phyloP scores from a whole-genome alignment of 1,140 invertebrate genomes.

The Solen grandis region DNA sequence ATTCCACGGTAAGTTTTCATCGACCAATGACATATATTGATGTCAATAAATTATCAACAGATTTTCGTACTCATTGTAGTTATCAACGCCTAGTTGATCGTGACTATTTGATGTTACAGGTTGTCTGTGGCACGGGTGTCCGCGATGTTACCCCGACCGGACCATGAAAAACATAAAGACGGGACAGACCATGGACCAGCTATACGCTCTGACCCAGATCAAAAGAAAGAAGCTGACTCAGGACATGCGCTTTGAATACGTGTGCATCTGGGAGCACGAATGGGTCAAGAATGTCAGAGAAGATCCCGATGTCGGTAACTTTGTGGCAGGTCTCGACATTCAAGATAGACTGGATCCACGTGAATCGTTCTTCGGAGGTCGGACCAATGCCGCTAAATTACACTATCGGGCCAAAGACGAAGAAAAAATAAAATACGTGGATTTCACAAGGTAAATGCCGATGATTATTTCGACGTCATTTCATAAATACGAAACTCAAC shows the following conservation, averaged over 20 bases:
- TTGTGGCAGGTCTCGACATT: conserved; percentile 42
- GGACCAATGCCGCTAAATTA: conserved; percentile 73
- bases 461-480: too few relatives aligned
- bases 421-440: conserved; percentile 78
- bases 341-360: conserved; percentile 54
- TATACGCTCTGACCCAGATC: conserved; percentile 39
- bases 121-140: conserved; percentile 63
- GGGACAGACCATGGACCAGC: conserved; percentile 44
- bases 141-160: conserved; percentile 49
- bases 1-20: conserved; percentile 63
- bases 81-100: too few relatives aligned
- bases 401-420: conserved; percentile 61
- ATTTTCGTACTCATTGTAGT: too few relatives aligned
- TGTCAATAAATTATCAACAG: too few relatives aligned
- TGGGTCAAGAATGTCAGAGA: conserved; percentile 44
- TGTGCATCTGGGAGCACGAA: conserved; percentile 40
- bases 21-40: too few relatives aligned
- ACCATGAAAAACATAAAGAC: conserved; percentile 4
- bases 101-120: too few relatives aligned
- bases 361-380: conserved; percentile 76
- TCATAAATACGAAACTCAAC: too few relatives aligned
- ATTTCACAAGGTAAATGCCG: too few relatives aligned
- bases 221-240: conserved; percentile 36
- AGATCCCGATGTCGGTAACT: conserved; percentile 7
- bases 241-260: conserved; percentile 29